Percentiles rank a stretch among this genome's conserved stretches.
These are phyloP conservation scores for Calliscelio sp. DNA, from an alignment of 2,888 invertebrate genomes.

Conservation along the genomic window DNA sequence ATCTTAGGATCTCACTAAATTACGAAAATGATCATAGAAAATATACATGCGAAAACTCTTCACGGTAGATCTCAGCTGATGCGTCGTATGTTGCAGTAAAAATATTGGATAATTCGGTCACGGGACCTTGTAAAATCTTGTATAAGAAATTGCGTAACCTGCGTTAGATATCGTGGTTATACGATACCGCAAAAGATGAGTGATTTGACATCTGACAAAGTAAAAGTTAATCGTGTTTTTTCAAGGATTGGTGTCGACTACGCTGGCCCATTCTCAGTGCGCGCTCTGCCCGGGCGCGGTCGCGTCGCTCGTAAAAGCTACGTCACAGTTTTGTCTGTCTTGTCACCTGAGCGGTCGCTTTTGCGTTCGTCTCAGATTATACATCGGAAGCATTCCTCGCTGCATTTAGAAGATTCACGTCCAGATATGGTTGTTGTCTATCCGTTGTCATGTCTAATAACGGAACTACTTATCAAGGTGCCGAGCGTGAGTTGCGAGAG, in stretches of 20 bases:
- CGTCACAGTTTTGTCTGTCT: neutral
- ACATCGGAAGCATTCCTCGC: neutral
- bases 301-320: neutral
- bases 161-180: neutral
- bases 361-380: conserved; percentile 12
- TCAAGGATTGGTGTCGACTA: neutral
- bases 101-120: neutral
- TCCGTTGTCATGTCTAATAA: neutral
- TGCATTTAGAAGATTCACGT: neutral
- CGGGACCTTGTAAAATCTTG: neutral
- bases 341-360: neutral
- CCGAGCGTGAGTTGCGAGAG: neutral
- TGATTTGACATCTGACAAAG: neutral
- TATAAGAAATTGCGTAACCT: neutral
- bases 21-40: neutral
- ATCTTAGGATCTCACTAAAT: neutral
- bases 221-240: neutral
- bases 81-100: neutral
- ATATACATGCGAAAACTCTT: neutral
- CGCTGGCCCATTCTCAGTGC: neutral
- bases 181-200: neutral
- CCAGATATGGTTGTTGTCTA: neutral
- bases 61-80: neutral
- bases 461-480: neutral
- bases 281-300: neutral